Evolutionary conservation across 2,888 invertebrate genomes (phyloP), one percentile per base, ranked within the genome.

Genomic region (Myopa testacea): DNA sequence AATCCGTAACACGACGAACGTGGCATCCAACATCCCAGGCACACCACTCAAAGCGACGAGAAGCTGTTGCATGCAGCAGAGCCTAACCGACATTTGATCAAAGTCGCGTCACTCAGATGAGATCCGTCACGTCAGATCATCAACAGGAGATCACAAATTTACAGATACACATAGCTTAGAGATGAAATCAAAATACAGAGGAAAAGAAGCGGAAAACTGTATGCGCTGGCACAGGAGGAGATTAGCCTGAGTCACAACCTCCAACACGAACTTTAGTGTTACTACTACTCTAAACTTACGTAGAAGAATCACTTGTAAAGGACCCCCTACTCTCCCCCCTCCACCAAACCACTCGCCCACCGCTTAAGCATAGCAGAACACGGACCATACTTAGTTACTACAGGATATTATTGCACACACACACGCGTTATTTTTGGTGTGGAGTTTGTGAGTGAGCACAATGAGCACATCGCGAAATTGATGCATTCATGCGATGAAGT

Each of bases 401-500:
- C 45, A 45, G 45, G 45, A 45, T 10, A 6, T 45, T 45, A 45
- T 45, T 76, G 67, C 69, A 40, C 58, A 78, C 67, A 55, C 45
- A 37, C 26, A 70, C 55, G 16, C 38, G 4, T 55, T n/a, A 55
- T 45, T 45, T 6, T 45, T 45, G 45, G 45, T 6, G 45, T 10
- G 45, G 10, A 45, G 10, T 45, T 45, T 45, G 10, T 45, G 45
- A 26, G 26, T 26, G 45, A 6, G 7, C 45, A 45, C 45, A 45
- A 10, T 45, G 10, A 45, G 45, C 45, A n/a, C 60, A 6, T 55
- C 55, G 55, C 10, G 16, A 26, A 26, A 26, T 50, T n/a, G 77
- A 81, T 82, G 81, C 78, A 78, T 76, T 79, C 75, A 65, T 55
- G 26, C 50, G 67, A 16, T 67, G 55, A 55, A 55, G 10, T n/a